Conservation (phyloP, 2,113 vertebrate species). For the Anas platyrhynchos region DNA sequence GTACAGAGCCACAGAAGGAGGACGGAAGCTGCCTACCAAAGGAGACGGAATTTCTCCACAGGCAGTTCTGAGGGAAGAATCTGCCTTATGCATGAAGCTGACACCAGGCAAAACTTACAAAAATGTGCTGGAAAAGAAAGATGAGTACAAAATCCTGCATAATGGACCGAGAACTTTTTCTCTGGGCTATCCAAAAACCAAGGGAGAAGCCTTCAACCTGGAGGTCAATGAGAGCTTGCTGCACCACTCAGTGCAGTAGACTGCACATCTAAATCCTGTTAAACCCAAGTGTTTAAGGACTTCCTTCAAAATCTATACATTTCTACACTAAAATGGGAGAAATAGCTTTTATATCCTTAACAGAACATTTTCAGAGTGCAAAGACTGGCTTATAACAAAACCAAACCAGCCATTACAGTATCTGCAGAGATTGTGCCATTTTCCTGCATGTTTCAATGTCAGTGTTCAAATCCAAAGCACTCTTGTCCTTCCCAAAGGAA, state of each 20-base stretch:
- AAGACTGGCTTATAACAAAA: background rate
- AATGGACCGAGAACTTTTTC: background rate
- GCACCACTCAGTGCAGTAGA: background rate
- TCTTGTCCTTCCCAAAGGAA: slow-evolving; percentile 25
- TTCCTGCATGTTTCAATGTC: background rate
- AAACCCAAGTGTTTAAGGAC: background rate
- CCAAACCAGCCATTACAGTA: background rate
- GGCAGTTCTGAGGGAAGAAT: background rate
- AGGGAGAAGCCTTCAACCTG: background rate
- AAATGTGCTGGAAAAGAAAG: background rate
- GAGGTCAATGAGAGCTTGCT: background rate
- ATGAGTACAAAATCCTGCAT: background rate
- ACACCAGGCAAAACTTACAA: background rate
- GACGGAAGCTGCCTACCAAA: background rate
- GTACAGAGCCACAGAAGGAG: fast-evolving
- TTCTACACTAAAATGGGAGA: background rate
- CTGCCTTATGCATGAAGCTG: background rate
- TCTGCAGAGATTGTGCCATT: background rate
- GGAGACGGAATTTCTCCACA: background rate
- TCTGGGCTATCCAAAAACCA: background rate
- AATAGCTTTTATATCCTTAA: background rate
- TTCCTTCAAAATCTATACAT: background rate
- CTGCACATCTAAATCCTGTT: background rate
- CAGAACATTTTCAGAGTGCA: background rate
- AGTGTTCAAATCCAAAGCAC: background rate